phyloP scores from a whole-genome alignment of 1,140 invertebrate species.

The Muscidifurax raptorellus region DNA sequence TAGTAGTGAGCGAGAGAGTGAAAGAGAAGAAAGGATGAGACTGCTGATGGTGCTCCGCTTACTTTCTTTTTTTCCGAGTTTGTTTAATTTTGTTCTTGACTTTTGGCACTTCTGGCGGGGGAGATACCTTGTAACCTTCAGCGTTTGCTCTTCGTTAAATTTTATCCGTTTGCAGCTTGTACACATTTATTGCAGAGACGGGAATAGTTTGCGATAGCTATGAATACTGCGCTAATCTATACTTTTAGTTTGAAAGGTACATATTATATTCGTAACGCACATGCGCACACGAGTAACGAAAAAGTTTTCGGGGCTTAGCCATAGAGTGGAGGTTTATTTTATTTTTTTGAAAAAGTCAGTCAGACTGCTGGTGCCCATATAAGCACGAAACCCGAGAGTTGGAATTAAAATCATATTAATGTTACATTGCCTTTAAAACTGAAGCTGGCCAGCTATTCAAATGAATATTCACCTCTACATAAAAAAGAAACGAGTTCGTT shows the following conservation, averaged over 20 bases:
- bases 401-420: not conserved
- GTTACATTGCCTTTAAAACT: not conserved
- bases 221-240: too few species aligned
- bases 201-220: too few species aligned
- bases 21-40: not conserved
- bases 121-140: not conserved
- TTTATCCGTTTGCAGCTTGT: too few species aligned
- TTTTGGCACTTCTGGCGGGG: too few species aligned
- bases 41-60: not conserved
- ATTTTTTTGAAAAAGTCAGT: not conserved
- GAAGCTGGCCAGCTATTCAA: not conserved
- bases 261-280: too few species aligned
- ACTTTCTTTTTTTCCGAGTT: not conserved
- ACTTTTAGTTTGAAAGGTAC: too few species aligned
- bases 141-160: too few species aligned
- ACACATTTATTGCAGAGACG: too few species aligned
- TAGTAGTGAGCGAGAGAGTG: slow-evolving; percentile 19
- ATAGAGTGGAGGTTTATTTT: too few species aligned
- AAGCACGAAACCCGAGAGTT: too few species aligned
- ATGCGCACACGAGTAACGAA: too few species aligned
- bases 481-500: not conserved
- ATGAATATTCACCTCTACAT: not conserved
- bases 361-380: not conserved
- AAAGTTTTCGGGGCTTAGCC: too few species aligned
- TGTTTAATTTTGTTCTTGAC: not conserved